Evolutionary conservation across 2,797 vertebrate genomes (phyloP), one percentile per base, ranked within the genome.

Genomic region (Ctenochaetus hawaiiensis): DNA sequence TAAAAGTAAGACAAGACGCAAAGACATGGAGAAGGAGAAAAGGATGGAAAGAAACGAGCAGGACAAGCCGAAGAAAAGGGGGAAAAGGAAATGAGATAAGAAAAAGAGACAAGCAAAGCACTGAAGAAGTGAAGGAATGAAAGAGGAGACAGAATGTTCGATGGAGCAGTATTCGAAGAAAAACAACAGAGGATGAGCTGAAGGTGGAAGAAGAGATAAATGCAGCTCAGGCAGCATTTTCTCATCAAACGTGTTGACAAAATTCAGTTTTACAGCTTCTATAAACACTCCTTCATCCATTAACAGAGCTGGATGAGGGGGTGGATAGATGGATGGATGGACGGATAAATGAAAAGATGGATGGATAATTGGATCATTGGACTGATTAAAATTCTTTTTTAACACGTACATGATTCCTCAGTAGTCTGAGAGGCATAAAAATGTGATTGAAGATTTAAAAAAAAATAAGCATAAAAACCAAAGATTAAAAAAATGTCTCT

Each of bases 401-500:
- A 73, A 54, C 68, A 63, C 17, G n/a, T 34, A 17, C 53, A 14
- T 11, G 41, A 30, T 47, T 74, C n/a, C 11, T 69, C 58, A 52
- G 77, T 34, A 47, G 66, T 51, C 47, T n/a, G 20, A 49, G 26
- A 12, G 6, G 8, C 66, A 73, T n/a, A 49, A 58, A 76, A 68
- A 71, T 68, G 58, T 17, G 47, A 78, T 18, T 64, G 41, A 72
- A 63, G 53, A 62, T 56, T 58, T 44, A 3, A 17, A 11, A 0
- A 51, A 41, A 59, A 62, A 67, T 10, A 53, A 62, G 56, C 67
- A 41, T 44, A 26, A 79, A 81, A 81, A 56, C 5, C 37, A 30
- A 22, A 75, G 66, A 67, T 52, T 20, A 39, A 53, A 53, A 67
- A 80, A 57, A 43, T 13, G 43, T 52, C 12, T 78, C 78, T 82